Percentiles rank a stretch among this genome's conserved stretches.
These are phyloP conservation scores for Eleutherodactylus coqui DNA, from an alignment of 2,797 vertebrate species.

Conservation along the genomic window DNA sequence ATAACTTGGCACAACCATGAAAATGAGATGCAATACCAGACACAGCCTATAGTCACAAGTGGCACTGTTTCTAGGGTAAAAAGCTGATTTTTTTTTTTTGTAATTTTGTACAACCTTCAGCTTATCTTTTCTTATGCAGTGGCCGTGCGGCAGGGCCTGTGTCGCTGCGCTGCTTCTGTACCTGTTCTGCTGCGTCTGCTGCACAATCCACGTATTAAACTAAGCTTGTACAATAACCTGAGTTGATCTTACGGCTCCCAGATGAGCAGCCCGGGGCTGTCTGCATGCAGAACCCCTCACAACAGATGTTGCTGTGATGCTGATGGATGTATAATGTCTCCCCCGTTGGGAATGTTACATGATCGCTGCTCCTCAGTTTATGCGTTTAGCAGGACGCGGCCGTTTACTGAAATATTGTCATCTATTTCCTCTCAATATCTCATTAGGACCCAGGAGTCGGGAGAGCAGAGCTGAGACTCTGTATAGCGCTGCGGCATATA, in stretches of 20 bases:
- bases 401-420: conserved; percentile 41
- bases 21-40: background rate
- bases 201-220: conserved; percentile 37
- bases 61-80: background rate
- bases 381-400: conserved; percentile 54
- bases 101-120: background rate
- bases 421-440: conserved; percentile 40
- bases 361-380: conserved; percentile 52
- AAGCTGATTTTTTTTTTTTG: background rate
- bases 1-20: too few species aligned
- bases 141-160: too few species aligned
- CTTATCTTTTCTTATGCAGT: too few species aligned
- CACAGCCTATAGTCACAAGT: background rate
- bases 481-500: background rate
- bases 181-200: conserved; percentile 1
- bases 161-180: too few species aligned
- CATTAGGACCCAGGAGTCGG: conserved; percentile 2
- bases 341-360: conserved; percentile 58
- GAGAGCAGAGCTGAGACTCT: background rate
- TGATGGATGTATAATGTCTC: conserved; percentile 55
- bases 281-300: conserved; percentile 45
- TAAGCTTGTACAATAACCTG: conserved; percentile 55
- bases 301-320: conserved; percentile 58
- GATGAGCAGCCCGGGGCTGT: conserved; percentile 52
- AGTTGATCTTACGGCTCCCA: conserved; percentile 58